phyloP scores from a whole-genome alignment of 2,797 vertebrate genomes.

The Tauraco hartlaubi region DNA sequence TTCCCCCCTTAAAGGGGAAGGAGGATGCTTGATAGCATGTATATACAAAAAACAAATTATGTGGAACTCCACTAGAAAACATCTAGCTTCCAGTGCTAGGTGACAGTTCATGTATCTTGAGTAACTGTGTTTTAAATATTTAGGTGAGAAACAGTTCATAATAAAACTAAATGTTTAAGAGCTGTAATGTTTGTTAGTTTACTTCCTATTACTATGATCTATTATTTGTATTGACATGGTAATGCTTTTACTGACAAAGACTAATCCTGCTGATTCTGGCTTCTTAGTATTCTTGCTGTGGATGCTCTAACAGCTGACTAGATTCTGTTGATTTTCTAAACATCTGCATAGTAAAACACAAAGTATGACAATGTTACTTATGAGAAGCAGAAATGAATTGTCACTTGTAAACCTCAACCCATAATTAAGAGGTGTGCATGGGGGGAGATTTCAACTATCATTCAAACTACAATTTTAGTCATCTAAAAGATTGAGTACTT shows the following conservation, averaged over 20 bases:
- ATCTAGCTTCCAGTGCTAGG: not conserved
- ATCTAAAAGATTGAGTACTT: not conserved
- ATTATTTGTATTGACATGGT: not conserved
- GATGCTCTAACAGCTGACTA: not conserved
- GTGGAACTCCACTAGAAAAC: not conserved
- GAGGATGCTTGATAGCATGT: not conserved
- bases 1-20: rapidly evolving
- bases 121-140: not conserved
- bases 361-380: not conserved
- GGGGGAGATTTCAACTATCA: not conserved
- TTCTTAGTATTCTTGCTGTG: not conserved
- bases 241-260: not conserved
- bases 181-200: not conserved
- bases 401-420: not conserved
- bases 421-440: not conserved
- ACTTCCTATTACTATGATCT: not conserved
- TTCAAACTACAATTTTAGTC: not conserved
- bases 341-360: not conserved
- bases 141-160: not conserved
- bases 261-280: not conserved
- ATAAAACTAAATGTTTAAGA: not conserved
- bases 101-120: not conserved
- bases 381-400: not conserved
- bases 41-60: not conserved
- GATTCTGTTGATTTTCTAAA: not conserved